Percentiles rank a stretch among this genome's conserved stretches.
These are phyloP conservation scores for Catharus fuscescens DNA, from an alignment of 2,113 vertebrate genomes.

Conservation along the genomic window DNA sequence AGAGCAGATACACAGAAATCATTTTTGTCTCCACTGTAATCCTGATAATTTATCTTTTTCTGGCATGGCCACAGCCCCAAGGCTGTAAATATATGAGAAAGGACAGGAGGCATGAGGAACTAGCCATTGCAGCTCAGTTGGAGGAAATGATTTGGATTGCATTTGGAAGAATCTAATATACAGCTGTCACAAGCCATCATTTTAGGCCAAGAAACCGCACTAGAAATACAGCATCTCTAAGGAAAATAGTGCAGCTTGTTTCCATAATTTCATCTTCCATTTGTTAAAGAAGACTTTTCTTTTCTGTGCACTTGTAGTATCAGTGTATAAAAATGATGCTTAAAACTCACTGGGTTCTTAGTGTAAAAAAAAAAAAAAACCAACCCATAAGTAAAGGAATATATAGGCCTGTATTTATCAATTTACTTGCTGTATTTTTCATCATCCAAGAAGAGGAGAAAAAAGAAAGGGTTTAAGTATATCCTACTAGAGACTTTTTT, in stretches of 20 bases:
- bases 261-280: background rate
- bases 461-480: no score
- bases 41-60: background rate
- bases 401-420: background rate
- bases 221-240: background rate
- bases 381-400: background rate
- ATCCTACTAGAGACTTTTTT: no score
- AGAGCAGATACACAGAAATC: no score
- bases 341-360: background rate
- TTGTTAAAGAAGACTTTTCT: background rate
- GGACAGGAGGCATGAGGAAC: background rate
- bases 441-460: background rate
- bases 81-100: background rate
- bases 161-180: background rate
- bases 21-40: background rate
- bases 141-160: background rate
- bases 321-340: background rate
- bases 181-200: background rate
- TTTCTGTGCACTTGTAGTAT: background rate
- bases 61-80: fast-evolving
- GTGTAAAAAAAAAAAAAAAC: background rate
- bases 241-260: background rate
- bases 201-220: background rate
- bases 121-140: background rate
- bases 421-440: background rate